A percentile compares a stretch with the other conserved stretches of the same genome.
Conservation (phyloP, 2,797 vertebrate genomes). For the Cyclopterus lumpus region DNA sequence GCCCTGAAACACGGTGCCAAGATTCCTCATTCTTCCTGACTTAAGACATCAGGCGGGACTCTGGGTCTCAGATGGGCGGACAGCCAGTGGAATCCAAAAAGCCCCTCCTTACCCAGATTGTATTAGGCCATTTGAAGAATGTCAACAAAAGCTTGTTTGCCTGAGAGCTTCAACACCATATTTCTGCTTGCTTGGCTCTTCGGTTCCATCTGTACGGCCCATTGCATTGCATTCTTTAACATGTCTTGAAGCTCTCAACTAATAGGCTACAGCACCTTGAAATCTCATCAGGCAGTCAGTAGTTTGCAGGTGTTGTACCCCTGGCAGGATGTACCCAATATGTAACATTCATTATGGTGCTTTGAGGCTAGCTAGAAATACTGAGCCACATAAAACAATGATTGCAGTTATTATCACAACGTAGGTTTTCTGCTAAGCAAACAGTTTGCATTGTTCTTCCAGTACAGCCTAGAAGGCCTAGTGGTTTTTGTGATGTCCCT, state of each 20-base stretch:
- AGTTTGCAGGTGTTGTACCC: slow-evolving; percentile 29
- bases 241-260: slow-evolving; percentile 26
- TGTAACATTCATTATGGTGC: slow-evolving; percentile 44
- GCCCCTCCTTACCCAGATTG: neutral
- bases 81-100: neutral
- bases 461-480: neutral
- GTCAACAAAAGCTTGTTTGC: slow-evolving; percentile 10
- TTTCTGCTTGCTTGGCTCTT: slow-evolving; percentile 35
- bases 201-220: slow-evolving; percentile 17
- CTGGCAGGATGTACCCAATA: slow-evolving; percentile 23
- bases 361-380: slow-evolving; percentile 30
- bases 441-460: slow-evolving; percentile 30
- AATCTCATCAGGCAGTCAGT: slow-evolving; percentile 42
- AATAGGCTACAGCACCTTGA: slow-evolving; percentile 23
- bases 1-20: neutral
- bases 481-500: slow-evolving; percentile 15
- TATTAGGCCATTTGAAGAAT: slow-evolving; percentile 16
- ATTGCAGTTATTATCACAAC: slow-evolving; percentile 18
- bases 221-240: slow-evolving; percentile 33
- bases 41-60: neutral
- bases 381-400: slow-evolving; percentile 43
- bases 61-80: neutral
- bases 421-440: slow-evolving; percentile 23
- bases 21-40: neutral
- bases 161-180: slow-evolving; percentile 8